Evolutionary conservation across 2,113 vertebrate genomes (phyloP), one percentile per base, ranked within the genome.

Genomic region (Microtus richardsoni): DNA sequence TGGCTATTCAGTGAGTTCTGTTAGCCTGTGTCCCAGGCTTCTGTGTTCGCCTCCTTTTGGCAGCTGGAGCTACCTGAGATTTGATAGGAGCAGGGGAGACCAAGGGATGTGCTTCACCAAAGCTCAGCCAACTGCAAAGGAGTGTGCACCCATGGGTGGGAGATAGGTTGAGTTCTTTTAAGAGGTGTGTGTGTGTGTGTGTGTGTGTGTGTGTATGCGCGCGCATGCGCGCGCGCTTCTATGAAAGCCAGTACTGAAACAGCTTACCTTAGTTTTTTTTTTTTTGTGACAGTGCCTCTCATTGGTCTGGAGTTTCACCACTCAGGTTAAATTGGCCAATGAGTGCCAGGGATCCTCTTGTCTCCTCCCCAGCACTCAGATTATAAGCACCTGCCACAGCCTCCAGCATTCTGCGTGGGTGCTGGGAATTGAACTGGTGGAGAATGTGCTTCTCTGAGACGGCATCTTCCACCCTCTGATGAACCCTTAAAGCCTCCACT

Each of bases 21-120:
- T 70, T 95, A 95, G 80, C 94, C 41, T 28, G 41, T 21, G 41
- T 83, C 89, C 85, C 26, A 3, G 39, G 94, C 84, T 91, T 71
- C 94, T 62, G 47, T 88, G 90, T 49, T n/a, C 30, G 60, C 68
- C 77, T 78, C 2, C n/a, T 74, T 41, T 85, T 36, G 75, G 75
- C 47, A 85, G 41, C n/a, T 7, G 71, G 91, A 88, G 36, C 41
- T 70, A 80, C 33, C 91, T 16, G 11, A 10, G 77, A 75, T 92
- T 41, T 71, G 52, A 66, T 21, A 3, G 7, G 84, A n/a, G 66
- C 44, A 70, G 44, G 21, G 21, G 11, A 17, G 41, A 54, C 28
- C 5, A 8, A 16, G 41, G 71, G 58, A 9, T 28, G 11, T 0
- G 8, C 60, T 7, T 91, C 89, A 21, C 22, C 3, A 28, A 16